Base-by-base conservation (phyloP, 2,888 invertebrate genomes). In the Brenthis hecate region DNA sequence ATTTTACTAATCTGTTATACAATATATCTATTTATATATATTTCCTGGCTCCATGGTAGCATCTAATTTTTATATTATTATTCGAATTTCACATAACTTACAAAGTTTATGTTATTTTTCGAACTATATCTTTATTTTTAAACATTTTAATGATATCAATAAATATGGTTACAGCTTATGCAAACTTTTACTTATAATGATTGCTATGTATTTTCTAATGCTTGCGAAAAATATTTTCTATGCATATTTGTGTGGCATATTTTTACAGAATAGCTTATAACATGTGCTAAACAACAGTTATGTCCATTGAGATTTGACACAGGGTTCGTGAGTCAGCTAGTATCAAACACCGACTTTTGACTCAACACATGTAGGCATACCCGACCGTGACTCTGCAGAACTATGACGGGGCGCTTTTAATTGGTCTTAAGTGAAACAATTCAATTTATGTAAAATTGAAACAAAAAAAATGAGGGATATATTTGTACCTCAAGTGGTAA, bases 251-350 rank as follows among this genome's bases (percentile, higher is more conserved):
- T 23, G 53, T 43, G 51, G 36, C 51, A 14, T 54, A 43, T 43
- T 62, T 62, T 62, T 54, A 53, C 70, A 58, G 65, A 56, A 61
- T 43, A 63, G 62, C 73, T 71, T 53, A 66, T 57, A 71, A 85
- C 89, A 91, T 84, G 85, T 89, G 90, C 83, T 79, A 81, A 86
- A 84, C 88, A 88, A 78, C 80, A 82, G 83, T 77, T 76, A 75
- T 86, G 85, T 88, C 88, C 85, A 86, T 89, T 82, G 88, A 88
- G 89, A 89, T 90, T 91, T 91, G 91, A 91, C 89, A 87, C 84
- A 84, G 91, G 88, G 86, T 85, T 75, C 78, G 78, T 91, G 91
- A 91, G 75, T 85, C 86, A 82, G 89, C 91, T 79, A 72, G 82
- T 83, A 79, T 74, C 70, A 70, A 75, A 65, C 74, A 71, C 69